Base-by-base conservation (phyloP, 1,140 invertebrate species). In the Zaprionus nigranus region DNA sequence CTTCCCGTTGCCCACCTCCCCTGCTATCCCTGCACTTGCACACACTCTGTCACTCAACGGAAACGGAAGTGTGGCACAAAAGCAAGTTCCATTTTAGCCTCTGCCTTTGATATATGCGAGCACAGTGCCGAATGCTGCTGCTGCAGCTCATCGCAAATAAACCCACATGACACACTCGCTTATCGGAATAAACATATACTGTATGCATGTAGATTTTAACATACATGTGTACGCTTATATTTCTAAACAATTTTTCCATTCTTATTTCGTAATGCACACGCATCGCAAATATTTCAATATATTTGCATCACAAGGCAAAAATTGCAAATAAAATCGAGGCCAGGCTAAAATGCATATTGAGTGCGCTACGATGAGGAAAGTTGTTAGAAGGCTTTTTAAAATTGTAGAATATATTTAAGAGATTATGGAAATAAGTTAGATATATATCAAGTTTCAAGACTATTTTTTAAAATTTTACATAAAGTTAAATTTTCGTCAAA, bases 31-130 rank as follows among this genome's bases (percentile, higher is more conserved):
- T 3, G 28, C 49, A n/a, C 43, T 51, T 7, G 9, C 62, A 26
- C 24, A 62, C 26, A 30, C 58, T 43, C 13, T 59, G 57, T 69
- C 67, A 67, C 80, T 77, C 62, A 79, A 76, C 85, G 85, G 85
- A 88, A 88, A 77, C 86, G 85, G 85, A 88, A 72, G 81, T 90
- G 69, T 72, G 69, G 26, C 56, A 77, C 69, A 77, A 77, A 73
- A 58, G 69, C 75, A 64, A 66, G 58, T 34, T 82, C 78, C 85
- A 88, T 88, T 90, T 76, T 61, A 56, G 68, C 74, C 60, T 75
- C 60, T 81, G 84, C 77, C 78, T 87, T 80, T 88, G 84, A 87
- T 87, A 83, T 88, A 68, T 73, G 43, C 61, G 65, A 68, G 54
- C 38, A 22, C 15, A 66, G 30, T n/a, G 24, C 67, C 49, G 38